phyloP scores from a whole-genome alignment of 2,888 invertebrate species.

The Sericinus montela region DNA sequence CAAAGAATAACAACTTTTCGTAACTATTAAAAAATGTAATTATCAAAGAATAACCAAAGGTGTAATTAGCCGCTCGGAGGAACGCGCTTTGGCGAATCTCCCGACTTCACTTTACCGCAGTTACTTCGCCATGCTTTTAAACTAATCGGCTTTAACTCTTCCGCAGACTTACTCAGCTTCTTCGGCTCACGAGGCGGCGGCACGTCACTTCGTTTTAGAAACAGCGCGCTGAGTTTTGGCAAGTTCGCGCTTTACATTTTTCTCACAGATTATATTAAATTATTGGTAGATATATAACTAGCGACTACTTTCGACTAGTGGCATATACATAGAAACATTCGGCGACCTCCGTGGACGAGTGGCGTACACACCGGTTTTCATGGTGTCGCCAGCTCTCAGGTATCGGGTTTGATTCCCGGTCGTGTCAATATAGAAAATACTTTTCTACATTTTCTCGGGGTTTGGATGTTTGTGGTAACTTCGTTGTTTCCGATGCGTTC shows the following conservation, averaged over 20 bases:
- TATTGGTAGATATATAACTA: background rate
- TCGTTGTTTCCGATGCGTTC: no score
- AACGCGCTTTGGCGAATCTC: constrained; percentile 32
- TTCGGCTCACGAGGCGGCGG: constrained; percentile 23
- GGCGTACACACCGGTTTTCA: no score
- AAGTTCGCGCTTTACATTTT: background rate
- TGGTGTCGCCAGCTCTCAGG: no score
- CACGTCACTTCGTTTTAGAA: constrained; percentile 26
- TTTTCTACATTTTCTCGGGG: no score
- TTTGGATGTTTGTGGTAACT: no score
- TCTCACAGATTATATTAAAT: constrained; percentile 8
- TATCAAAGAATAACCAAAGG: constrained; percentile 25
- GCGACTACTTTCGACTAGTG: no score
- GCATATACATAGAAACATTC: no score
- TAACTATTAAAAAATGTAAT: constrained; percentile 27
- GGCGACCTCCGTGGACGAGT: no score
- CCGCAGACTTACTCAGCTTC: constrained; percentile 25
- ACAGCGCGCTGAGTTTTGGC: constrained; percentile 21
- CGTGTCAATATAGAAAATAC: no score
- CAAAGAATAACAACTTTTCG: no score
- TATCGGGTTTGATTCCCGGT: no score
- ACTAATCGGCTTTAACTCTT: constrained; percentile 58
- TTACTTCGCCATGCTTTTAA: constrained; percentile 50
- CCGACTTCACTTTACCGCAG: constrained; percentile 34
- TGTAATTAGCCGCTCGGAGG: constrained; percentile 31